Evolutionary conservation across 2,888 invertebrate species (phyloP).

Genomic region (Drosophila pullipes): DNA sequence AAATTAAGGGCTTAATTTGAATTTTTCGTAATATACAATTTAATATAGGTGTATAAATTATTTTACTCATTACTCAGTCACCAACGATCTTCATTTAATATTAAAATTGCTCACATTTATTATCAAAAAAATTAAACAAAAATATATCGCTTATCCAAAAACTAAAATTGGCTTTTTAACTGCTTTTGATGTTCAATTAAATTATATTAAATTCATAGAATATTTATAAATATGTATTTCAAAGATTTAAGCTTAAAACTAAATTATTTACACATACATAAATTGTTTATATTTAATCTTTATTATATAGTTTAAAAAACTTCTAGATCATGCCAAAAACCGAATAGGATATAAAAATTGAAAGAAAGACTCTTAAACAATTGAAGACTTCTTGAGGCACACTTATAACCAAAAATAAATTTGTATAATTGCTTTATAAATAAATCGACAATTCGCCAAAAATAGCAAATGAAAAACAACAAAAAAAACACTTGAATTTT

Average conservation of each 20-base stretch:
- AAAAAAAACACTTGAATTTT: constrained; percentile 1
- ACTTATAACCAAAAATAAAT: constrained; percentile 34
- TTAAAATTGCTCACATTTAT: neutral
- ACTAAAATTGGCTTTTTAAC: neutral
- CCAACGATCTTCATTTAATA: neutral
- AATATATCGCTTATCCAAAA: neutral
- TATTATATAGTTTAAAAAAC: neutral
- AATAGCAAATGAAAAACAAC: constrained; percentile 32
- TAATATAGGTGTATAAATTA: neutral
- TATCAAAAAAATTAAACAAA: neutral
- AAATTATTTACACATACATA: neutral
- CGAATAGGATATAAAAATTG: neutral
- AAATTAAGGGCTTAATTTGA: accelerated
- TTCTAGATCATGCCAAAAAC: neutral
- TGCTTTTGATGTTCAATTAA: neutral
- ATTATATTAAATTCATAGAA: neutral
- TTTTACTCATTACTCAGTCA: neutral
- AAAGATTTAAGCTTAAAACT: neutral
- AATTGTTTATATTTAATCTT: neutral
- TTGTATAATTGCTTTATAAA: constrained; percentile 39
- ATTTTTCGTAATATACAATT: neutral
- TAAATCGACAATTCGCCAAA: constrained; percentile 44
- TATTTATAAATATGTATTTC: neutral
- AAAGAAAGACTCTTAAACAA: neutral
- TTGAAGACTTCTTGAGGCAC: neutral